phyloP scores from a whole-genome alignment of 2,797 vertebrate species.

The Lateolabrax maculatus region DNA sequence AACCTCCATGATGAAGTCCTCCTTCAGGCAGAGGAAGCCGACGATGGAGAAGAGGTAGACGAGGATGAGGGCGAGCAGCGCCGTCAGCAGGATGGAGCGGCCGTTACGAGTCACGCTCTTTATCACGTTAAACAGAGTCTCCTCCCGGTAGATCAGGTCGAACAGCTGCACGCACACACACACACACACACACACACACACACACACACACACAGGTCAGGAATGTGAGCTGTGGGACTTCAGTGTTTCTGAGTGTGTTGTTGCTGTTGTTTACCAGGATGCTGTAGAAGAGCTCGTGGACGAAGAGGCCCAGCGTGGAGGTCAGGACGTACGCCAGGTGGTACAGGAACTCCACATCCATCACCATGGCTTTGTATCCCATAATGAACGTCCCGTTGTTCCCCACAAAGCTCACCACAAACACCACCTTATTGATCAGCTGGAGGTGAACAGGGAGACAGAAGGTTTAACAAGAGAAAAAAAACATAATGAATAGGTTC shows the following conservation, averaged over 20 bases:
- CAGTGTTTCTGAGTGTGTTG: no score
- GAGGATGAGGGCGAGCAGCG: constrained; percentile 96
- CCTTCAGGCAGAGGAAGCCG: constrained; percentile 95
- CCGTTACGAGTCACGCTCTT: constrained; percentile 97
- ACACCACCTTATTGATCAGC: constrained; percentile 97
- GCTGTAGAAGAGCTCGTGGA: constrained; percentile 97
- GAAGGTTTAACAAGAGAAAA: no score
- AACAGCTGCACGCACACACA: constrained; percentile 86
- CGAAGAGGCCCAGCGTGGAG: constrained; percentile 93
- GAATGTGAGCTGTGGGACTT: not conserved
- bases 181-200: no score
- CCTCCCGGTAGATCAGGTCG: constrained; percentile 97
- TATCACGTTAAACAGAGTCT: constrained; percentile 97
- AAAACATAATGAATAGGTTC: no score
- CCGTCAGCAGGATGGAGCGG: constrained; percentile 96
- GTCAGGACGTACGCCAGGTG: constrained; percentile 95
- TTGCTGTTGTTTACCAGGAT: constrained; percentile 93
- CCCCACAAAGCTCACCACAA: constrained; percentile 97
- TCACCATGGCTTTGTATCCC: constrained; percentile 97
- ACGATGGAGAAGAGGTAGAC: constrained; percentile 99
- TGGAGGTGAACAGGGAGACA: constrained; percentile 62
- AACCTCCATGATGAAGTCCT: constrained; percentile 98
- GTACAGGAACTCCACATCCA: constrained; percentile 97
- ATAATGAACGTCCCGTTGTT: constrained; percentile 98
- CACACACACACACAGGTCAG: no score